These are phyloP conservation scores for Zosterops hypoxanthus DNA, from an alignment of 2,113 vertebrate genomes.

Conservation along the genomic window DNA sequence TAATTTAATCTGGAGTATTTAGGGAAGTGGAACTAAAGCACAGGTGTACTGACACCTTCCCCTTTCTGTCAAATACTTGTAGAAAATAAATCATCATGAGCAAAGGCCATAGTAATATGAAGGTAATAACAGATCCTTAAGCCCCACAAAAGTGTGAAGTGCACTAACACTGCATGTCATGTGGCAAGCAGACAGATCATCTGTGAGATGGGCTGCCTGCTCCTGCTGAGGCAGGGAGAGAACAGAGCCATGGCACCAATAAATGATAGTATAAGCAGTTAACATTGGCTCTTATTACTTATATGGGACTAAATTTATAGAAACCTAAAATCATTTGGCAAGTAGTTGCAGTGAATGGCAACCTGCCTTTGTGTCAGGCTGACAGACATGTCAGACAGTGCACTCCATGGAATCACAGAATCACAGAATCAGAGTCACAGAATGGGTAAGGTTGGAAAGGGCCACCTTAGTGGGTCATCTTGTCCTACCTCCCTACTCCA, in stretches of 20 bases:
- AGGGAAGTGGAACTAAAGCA: conserved; percentile 19
- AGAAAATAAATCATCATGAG: not conserved
- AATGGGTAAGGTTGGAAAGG: not conserved
- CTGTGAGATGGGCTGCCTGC: not conserved
- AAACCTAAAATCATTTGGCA: not conserved
- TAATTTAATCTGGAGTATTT: not conserved
- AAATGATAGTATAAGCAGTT: not conserved
- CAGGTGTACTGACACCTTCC: accelerated
- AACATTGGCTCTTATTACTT: not conserved
- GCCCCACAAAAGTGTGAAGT: not conserved
- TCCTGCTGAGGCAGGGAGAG: not conserved
- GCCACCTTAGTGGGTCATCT: not conserved
- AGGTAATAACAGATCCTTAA: not conserved
- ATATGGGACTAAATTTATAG: not conserved
- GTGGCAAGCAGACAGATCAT: not conserved
- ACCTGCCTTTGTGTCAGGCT: not conserved
- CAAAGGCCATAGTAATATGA: not conserved
- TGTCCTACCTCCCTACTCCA: not conserved
- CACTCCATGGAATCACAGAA: not conserved
- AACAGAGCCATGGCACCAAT: not conserved
- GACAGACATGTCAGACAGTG: not conserved
- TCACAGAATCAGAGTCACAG: not conserved
- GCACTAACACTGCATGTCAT: not conserved
- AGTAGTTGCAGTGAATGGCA: not conserved
- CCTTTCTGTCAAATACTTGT: not conserved